A percentile compares a stretch with the other conserved stretches of the same genome.
These are phyloP conservation scores for Machimus atricapillus DNA, from an alignment of 2,888 invertebrate species.

Conservation along the genomic window DNA sequence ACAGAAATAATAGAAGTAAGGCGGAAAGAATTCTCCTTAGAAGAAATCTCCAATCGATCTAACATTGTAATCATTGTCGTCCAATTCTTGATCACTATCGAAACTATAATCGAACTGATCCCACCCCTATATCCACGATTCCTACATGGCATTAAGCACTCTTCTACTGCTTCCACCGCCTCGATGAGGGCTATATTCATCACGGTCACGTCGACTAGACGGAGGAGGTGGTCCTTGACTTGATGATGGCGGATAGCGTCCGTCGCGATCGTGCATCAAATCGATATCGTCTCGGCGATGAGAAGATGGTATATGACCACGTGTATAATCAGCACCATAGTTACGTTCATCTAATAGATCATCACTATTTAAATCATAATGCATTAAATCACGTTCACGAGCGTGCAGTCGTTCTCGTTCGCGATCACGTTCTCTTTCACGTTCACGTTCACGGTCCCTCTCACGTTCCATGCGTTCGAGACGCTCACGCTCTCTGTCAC, in stretches of 20 bases:
- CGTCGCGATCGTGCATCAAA: constrained; percentile 58
- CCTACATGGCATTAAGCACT: constrained; percentile 64
- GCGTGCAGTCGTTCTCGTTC: constrained; percentile 59
- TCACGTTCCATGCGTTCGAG: constrained; percentile 47
- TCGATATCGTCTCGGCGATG: constrained; percentile 57
- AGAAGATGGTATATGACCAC: constrained; percentile 49
- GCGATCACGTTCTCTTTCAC: constrained; percentile 53
- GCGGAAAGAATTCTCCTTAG: constrained; percentile 59
- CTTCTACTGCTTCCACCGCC: constrained; percentile 64
- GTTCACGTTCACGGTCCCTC: constrained; percentile 49
- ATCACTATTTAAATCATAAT: constrained; percentile 61
- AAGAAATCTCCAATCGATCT: constrained; percentile 56
- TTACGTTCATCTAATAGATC: constrained; percentile 61
- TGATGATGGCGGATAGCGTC: constrained; percentile 44
- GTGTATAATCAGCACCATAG: constrained; percentile 56
- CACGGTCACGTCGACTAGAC: constrained; percentile 54
- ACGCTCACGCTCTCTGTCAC: constrained; percentile 52
- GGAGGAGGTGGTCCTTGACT: constrained; percentile 55
- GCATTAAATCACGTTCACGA: constrained; percentile 61
- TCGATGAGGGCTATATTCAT: constrained; percentile 64
- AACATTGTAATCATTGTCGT: constrained; percentile 58
- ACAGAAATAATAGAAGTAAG: not conserved
- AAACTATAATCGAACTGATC: constrained; percentile 60
- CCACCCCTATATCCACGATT: constrained; percentile 65
- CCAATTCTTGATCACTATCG: constrained; percentile 54